Base-by-base conservation (phyloP, 2,888 invertebrate species). In the Clitarchus hookeri region DNA sequence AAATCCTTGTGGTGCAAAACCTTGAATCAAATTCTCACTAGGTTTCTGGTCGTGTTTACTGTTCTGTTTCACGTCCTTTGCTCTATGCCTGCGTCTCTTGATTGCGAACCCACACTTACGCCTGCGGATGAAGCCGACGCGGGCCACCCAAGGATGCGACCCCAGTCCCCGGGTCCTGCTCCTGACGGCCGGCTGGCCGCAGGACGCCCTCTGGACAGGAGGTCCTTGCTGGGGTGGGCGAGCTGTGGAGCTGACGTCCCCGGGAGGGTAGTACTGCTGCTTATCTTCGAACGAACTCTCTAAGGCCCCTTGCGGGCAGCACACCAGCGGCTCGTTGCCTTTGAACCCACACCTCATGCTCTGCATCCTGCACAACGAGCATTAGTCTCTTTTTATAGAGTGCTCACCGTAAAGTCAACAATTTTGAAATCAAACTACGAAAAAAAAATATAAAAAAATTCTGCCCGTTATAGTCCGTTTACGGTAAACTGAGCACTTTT, bases 71-170 rank as follows among this genome's bases (percentile, higher is more conserved):
- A 4, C 36, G 36, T 36, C 36, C 36, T 1, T 36, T 36, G 36
- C 36, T 36, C 36, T 4, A 4, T 4, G 36, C 4, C 36, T 3
- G 36, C 4, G 36, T 36, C 4, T 36, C 36, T 36, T 4, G 36
- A 4, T 4, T 36, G 36, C 36, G 36, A 36, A 36, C 4, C 36
- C 13, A 19, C 65, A 65, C 65, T 65, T 23, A 65, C 65, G 91
- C 94, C 93, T 91, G 96, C 96, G 94, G 89, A 94, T 94, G 89
- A 96, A 96, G 54, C 96, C 96, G 88, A 97, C 93, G 89, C 96
- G 93, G 0, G 94, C 96, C 0, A 95, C 94, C 93, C 96, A 96
- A 0, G 96, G 96, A 90, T 95, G 95, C 0, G 95, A 93, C 0
- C 96, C 96, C 12, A 96, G 88, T 6, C 89, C 90, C 16, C 86